These are phyloP conservation scores for Eolophus roseicapilla DNA, from an alignment of 2,113 vertebrate species.

Conservation along the genomic window DNA sequence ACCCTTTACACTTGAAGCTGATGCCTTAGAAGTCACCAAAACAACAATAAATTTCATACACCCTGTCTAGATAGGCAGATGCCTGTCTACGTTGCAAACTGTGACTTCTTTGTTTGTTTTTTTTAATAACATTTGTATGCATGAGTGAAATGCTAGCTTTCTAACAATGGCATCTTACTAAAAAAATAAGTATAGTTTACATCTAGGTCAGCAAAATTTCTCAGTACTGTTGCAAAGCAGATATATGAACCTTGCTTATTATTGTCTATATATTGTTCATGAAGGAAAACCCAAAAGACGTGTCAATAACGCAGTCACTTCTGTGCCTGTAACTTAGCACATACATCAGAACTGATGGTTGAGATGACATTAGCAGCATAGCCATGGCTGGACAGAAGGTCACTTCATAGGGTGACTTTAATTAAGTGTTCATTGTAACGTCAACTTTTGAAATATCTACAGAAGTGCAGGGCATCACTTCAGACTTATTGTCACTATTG, in stretches of 20 bases:
- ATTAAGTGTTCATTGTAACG: neutral
- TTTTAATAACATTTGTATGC: neutral
- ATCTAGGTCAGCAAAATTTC: neutral
- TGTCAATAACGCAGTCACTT: neutral
- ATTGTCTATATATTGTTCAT: neutral
- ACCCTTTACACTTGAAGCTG: neutral
- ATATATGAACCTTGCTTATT: neutral
- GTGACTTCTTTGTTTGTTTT: neutral
- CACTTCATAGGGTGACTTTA: neutral
- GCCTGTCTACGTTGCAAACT: neutral
- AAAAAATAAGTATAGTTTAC: neutral
- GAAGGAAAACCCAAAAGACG: neutral
- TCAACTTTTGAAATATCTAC: neutral
- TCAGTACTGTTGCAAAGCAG: neutral
- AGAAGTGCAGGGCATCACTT: neutral
- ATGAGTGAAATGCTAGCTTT: neutral
- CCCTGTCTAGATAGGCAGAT: neutral
- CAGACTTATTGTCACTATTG: neutral
- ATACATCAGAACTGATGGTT: neutral
- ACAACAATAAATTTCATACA: neutral
- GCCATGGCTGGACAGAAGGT: neutral
- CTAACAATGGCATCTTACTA: neutral
- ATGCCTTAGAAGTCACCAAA: neutral
- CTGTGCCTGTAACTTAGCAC: neutral
- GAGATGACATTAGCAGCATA: rapidly evolving